These are phyloP conservation scores for Gallinago nigripennis DNA, from an alignment of 2,797 vertebrate species.

Conservation along the genomic window DNA sequence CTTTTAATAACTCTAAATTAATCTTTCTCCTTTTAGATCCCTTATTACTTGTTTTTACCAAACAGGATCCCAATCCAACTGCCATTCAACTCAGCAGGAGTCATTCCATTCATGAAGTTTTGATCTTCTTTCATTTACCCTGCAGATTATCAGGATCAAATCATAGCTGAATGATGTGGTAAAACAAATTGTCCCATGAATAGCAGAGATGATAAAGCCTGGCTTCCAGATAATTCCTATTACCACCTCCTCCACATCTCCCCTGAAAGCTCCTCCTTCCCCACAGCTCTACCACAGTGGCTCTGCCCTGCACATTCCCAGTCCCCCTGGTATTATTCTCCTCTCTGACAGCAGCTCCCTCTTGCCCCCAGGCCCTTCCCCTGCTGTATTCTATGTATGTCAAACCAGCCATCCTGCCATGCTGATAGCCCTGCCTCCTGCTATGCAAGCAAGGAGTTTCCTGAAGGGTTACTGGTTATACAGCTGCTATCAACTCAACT, in stretches of 20 bases:
- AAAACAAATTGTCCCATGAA: background rate
- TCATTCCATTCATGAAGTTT: constrained; percentile 11
- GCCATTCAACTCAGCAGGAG: constrained; percentile 11
- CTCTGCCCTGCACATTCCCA: background rate
- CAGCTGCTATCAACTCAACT: background rate
- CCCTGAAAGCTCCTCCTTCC: accelerated
- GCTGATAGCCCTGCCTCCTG: background rate
- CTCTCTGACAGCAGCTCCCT: background rate
- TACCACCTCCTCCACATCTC: background rate
- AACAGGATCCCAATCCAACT: background rate
- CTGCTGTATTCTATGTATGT: accelerated
- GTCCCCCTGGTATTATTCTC: background rate
- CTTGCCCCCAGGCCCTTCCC: background rate
- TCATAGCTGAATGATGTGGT: background rate
- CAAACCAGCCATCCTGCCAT: background rate
- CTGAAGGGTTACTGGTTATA: background rate
- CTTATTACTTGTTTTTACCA: constrained; percentile 28
- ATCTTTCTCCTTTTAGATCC: background rate
- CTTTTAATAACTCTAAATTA: constrained; percentile 46
- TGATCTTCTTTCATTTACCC: constrained; percentile 33
- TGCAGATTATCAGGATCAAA: constrained; percentile 6
- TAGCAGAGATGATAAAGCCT: background rate
- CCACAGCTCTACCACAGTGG: background rate
- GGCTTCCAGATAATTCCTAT: background rate
- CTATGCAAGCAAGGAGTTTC: background rate